A percentile compares a stretch with the other conserved stretches of the same genome.
Conservation (phyloP, 2,888 invertebrate genomes). For the Netelia inedita region DNA sequence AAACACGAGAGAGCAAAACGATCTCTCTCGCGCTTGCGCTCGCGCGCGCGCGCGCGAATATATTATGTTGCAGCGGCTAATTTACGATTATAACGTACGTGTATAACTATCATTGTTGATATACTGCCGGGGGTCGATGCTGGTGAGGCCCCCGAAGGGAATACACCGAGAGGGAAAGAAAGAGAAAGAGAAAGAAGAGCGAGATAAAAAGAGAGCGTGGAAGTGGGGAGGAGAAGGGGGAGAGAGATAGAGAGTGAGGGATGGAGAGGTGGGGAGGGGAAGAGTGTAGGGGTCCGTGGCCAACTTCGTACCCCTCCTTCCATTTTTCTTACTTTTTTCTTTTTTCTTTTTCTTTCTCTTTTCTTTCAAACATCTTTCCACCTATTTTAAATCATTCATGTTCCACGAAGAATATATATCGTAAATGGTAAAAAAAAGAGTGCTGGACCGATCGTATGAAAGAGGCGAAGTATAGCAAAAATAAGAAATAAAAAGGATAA, state of each 20-base stretch:
- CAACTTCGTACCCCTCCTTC: conserved; percentile 51
- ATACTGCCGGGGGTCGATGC: conserved; percentile 80
- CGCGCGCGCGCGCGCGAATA: conserved; percentile 82
- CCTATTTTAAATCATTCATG: conserved; percentile 63
- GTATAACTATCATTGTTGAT: conserved; percentile 86
- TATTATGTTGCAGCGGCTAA: conserved; percentile 85
- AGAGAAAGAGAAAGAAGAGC: conserved; percentile 36
- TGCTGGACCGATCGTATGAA: conserved; percentile 33
- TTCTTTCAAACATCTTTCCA: conserved; percentile 34
- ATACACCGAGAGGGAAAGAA: conserved; percentile 45
- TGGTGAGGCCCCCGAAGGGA: conserved; percentile 62
- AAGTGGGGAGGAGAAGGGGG: conserved; percentile 41
- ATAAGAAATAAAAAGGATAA: too few species aligned
- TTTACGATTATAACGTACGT: conserved; percentile 85
- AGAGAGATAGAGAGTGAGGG: conserved; percentile 25
- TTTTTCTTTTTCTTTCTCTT: conserved; percentile 36
- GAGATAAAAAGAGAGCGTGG: conserved; percentile 16
- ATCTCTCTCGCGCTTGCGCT: conserved; percentile 53
- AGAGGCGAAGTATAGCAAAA: background rate
- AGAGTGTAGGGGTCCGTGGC: conserved; percentile 47
- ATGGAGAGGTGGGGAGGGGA: background rate
- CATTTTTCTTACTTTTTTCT: conserved; percentile 25
- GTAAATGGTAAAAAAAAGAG: background rate
- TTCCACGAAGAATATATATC: conserved; percentile 53
- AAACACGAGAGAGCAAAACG: conserved; percentile 57